These are phyloP conservation scores for Seladonia tumulorum DNA, from an alignment of 2,888 invertebrate genomes.

Conservation along the genomic window DNA sequence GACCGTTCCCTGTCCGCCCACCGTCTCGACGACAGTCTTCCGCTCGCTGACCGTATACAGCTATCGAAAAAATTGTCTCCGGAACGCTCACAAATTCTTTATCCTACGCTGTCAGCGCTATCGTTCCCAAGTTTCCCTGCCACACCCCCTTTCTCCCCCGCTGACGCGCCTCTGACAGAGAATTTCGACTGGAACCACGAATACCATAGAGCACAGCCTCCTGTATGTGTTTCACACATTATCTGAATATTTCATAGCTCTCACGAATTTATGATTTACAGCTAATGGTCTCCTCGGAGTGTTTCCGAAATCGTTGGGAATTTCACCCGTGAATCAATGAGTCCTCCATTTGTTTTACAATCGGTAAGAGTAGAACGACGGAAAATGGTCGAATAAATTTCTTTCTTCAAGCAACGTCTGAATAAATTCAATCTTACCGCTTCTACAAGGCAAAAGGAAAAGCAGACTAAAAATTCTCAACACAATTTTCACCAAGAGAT, in stretches of 20 bases:
- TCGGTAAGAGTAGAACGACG: not conserved
- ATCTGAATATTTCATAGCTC: not conserved
- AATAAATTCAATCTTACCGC: no score
- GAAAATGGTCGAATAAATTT: no score
- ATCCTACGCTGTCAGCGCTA: not conserved
- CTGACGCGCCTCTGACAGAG: not conserved
- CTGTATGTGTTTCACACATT: not conserved
- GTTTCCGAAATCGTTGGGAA: not conserved
- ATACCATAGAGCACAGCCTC: not conserved
- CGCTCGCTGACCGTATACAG: not conserved
- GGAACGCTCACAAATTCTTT: not conserved
- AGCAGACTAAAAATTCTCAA: no score
- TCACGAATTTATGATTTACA: not conserved
- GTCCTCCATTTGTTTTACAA: not conserved
- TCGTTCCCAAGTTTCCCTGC: not conserved
- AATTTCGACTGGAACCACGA: not conserved
- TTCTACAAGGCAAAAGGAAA: no score
- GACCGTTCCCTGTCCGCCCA: conserved; percentile 21
- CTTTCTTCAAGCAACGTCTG: no score
- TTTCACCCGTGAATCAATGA: not conserved
- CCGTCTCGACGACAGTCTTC: not conserved
- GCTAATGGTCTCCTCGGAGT: not conserved
- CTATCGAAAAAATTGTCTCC: not conserved
- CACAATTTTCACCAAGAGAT: no score
- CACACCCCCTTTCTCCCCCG: not conserved